Evolutionary conservation across 2,113 vertebrate species (phyloP).

Genomic region (Mus pahari): DNA sequence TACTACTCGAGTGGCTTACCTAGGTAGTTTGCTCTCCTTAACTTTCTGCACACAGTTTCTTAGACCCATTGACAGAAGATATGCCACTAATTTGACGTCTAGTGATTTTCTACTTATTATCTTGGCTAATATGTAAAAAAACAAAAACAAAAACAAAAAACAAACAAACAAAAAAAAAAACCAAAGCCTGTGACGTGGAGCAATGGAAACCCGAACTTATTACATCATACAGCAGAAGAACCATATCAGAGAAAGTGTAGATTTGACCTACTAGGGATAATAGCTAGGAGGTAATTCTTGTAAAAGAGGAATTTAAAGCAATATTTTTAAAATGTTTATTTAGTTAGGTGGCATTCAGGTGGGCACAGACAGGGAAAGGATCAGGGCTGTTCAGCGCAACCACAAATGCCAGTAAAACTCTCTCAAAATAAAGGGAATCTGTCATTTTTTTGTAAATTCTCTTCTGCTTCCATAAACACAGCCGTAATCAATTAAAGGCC

Average conservation of each 20-base stretch:
- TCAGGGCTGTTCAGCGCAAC: conserved; percentile 3
- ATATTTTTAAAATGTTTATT: conserved; percentile 66
- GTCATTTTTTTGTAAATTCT: conserved; percentile 89
- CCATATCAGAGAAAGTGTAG: neutral
- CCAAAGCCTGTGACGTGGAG: neutral
- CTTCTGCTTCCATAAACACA: conserved; percentile 90
- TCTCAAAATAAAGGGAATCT: conserved; percentile 86
- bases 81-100: neutral
- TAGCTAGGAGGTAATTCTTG: neutral
- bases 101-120: conserved; percentile 19
- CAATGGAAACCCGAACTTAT: neutral
- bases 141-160: too few relatives aligned
- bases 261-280: neutral
- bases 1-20: neutral
- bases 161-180: too few relatives aligned
- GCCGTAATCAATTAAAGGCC: conserved; percentile 89
- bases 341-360: conserved; percentile 37
- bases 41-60: neutral
- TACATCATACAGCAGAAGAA: neutral
- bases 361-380: neutral
- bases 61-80: neutral
- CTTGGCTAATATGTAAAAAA: neutral
- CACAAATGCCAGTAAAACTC: conserved; percentile 80
- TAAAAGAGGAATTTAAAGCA: conserved; percentile 69
- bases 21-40: conserved; percentile 17